Conservation (phyloP, 1,140 invertebrate genomes). For the Andricus grossulariae region DNA sequence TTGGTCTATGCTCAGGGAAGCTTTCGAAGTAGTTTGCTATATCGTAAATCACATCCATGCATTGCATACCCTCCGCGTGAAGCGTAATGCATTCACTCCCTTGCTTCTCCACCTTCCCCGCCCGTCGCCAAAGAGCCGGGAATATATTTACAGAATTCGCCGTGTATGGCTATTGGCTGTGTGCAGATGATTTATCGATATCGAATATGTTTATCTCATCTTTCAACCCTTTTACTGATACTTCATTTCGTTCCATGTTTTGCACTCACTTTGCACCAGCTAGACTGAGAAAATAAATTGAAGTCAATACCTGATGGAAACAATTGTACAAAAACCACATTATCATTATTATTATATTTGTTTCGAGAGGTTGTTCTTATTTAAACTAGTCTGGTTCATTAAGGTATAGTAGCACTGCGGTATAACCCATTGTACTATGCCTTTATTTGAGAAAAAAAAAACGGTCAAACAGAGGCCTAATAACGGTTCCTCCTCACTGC, state of each 20-base stretch:
- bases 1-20: constrained; percentile 37
- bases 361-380: no score
- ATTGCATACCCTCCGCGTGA: constrained; percentile 36
- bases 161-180: not conserved
- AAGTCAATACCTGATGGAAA: not conserved
- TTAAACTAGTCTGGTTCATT: no score
- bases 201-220: constrained; percentile 39
- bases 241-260: not conserved
- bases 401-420: no score
- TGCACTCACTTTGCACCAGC: not conserved
- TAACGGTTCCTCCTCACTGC: no score
- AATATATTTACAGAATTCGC: constrained; percentile 52
- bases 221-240: not conserved
- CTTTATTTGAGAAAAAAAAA: no score
- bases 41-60: constrained; percentile 57
- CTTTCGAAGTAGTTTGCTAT: constrained; percentile 52
- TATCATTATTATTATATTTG: no score
- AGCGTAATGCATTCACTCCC: constrained; percentile 52
- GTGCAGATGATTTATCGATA: constrained; percentile 54
- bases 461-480: no score
- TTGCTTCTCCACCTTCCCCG: constrained; percentile 24
- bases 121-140: constrained; percentile 32
- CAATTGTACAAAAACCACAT: no score
- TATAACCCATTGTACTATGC: no score
- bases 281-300: not conserved